A percentile compares a stretch with the other conserved stretches of the same genome.
Conservation (phyloP, 2,888 invertebrate species). For the Nomada fucata region DNA sequence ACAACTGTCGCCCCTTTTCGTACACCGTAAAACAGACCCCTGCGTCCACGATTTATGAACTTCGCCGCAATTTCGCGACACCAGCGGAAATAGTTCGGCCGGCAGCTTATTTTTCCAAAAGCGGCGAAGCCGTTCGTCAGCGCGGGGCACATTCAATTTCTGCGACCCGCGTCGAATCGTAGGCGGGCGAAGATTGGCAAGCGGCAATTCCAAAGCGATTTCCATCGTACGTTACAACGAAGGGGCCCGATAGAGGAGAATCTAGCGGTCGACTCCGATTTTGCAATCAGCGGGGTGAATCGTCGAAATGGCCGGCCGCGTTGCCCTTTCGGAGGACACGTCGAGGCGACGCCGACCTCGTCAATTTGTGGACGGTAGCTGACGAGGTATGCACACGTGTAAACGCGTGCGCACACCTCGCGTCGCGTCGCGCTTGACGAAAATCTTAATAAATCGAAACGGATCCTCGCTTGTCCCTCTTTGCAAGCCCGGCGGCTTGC, state of each 20-base stretch:
- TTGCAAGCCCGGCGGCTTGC: too few species aligned
- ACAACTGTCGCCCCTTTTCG: too few species aligned
- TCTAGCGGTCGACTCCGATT: conserved; percentile 68
- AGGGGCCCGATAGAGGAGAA: conserved; percentile 71
- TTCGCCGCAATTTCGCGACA: conserved; percentile 30
- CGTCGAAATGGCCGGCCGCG: conserved; percentile 52
- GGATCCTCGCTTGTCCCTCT: too few species aligned
- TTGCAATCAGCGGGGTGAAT: conserved; percentile 70
- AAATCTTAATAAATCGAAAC: too few species aligned
- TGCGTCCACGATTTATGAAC: not conserved
- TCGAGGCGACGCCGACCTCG: conserved; percentile 16
- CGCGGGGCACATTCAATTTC: conserved; percentile 56
- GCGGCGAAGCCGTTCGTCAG: conserved; percentile 58
- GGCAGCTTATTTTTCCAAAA: conserved; percentile 66
- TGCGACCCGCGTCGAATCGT: conserved; percentile 52
- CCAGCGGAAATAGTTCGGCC: conserved; percentile 42
- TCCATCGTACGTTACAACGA: conserved; percentile 75
- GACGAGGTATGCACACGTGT: conserved; percentile 46
- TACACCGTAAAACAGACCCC: not conserved
- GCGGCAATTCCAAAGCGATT: conserved; percentile 70
- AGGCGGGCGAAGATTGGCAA: conserved; percentile 72
- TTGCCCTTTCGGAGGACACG: conserved; percentile 39
- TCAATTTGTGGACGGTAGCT: conserved; percentile 32
- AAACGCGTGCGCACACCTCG: too few species aligned
- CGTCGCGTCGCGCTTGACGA: too few species aligned